These are phyloP conservation scores for Chrysina gloriosa DNA, from an alignment of 2,888 invertebrate genomes.

Conservation along the genomic window DNA sequence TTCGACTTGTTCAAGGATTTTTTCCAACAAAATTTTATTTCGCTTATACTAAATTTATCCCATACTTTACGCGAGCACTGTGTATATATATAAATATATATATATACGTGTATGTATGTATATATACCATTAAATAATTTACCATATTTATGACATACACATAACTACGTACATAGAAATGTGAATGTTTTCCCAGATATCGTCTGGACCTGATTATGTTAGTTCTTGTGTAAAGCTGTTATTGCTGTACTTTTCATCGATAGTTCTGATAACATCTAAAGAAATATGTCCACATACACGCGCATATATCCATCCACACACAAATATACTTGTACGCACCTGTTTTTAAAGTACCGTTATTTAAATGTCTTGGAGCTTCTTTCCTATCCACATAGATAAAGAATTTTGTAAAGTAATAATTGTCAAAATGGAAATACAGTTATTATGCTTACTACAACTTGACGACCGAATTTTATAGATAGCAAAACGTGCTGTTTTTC, in stretches of 20 bases:
- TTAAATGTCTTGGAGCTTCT: slow-evolving; percentile 28
- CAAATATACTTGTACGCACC: slow-evolving; percentile 10
- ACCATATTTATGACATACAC: too few species aligned
- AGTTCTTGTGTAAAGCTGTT: slow-evolving; percentile 16
- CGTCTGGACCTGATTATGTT: slow-evolving; percentile 6
- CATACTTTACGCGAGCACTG: too few species aligned
- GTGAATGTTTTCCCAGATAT: too few species aligned
- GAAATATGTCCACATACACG: not conserved
- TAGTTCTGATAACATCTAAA: slow-evolving; percentile 25
- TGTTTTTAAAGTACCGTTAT: slow-evolving; percentile 32
- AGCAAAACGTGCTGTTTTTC: slow-evolving; percentile 26
- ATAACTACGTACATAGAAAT: too few species aligned
- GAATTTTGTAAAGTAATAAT: slow-evolving; percentile 33
- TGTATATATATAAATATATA: too few species aligned
- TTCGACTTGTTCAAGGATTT: too few species aligned
- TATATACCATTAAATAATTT: too few species aligned
- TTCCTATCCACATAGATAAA: slow-evolving; percentile 26
- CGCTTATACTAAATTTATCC: too few species aligned
- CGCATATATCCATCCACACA: slow-evolving; percentile 7
- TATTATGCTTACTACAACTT: slow-evolving; percentile 23
- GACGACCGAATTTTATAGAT: slow-evolving; percentile 30
- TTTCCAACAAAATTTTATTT: too few species aligned
- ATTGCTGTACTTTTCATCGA: slow-evolving; percentile 26
- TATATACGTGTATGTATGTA: too few species aligned
- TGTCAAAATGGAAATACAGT: slow-evolving; percentile 37